Conservation (phyloP, 2,888 invertebrate genomes). For the Timandra comae region DNA sequence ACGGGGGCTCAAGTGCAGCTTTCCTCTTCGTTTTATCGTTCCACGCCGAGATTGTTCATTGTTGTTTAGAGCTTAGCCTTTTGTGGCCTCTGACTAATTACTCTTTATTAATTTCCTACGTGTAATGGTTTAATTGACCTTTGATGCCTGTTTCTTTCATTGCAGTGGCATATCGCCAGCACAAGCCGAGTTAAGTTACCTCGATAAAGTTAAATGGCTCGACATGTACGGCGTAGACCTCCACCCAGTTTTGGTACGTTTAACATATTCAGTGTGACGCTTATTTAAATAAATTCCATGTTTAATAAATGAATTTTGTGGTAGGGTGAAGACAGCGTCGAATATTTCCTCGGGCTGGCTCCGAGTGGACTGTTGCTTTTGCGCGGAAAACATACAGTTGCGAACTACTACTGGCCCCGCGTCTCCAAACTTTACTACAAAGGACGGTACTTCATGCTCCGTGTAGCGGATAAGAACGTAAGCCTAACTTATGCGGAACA, state of each 20-base stretch:
- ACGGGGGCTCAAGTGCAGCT: constrained; percentile 29
- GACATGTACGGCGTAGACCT: constrained; percentile 99
- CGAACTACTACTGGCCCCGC: constrained; percentile 98
- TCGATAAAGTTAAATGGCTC: constrained; percentile 98
- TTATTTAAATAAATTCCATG: constrained; percentile 6
- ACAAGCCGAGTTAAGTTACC: constrained; percentile 94
- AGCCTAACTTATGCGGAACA: constrained; percentile 47
- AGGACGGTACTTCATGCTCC: constrained; percentile 96
- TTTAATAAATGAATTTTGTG: constrained; percentile 15
- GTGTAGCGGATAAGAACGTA: constrained; percentile 97
- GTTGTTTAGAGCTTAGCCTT: constrained; percentile 40
- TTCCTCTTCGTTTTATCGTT: constrained; percentile 13
- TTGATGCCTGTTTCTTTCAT: constrained; percentile 30
- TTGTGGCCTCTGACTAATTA: constrained; percentile 38
- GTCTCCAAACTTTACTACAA: constrained; percentile 98
- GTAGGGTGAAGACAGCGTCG: constrained; percentile 96
- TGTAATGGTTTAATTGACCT: constrained; percentile 45
- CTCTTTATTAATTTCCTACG: constrained; percentile 46
- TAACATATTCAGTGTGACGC: no score
- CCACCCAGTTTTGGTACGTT: constrained; percentile 94
- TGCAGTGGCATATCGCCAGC: constrained; percentile 91
- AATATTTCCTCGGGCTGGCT: constrained; percentile 96
- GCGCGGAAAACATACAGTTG: constrained; percentile 96
- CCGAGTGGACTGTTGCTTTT: constrained; percentile 96
- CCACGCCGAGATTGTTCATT: constrained; percentile 44